Conservation (phyloP, 2,797 vertebrate genomes). For the Nannoperca obscura region DNA sequence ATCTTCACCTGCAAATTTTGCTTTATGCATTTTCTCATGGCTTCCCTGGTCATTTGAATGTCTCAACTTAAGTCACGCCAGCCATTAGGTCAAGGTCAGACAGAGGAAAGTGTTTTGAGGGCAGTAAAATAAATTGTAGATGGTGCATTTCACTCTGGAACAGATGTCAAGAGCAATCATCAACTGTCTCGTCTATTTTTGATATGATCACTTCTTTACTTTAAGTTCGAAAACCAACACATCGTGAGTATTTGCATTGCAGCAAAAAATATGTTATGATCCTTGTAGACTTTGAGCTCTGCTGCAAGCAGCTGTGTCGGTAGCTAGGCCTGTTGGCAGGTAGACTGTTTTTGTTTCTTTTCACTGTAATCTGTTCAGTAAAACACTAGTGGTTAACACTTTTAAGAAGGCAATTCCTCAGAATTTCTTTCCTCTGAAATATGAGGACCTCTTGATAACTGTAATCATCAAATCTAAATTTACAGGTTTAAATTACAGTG, state of each 20-base stretch:
- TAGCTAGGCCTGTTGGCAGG: background rate
- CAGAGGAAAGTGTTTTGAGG: background rate
- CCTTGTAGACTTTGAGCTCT: background rate
- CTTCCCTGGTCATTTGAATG: conserved; percentile 45
- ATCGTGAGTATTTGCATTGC: conserved; percentile 17
- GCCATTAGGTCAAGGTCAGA: background rate
- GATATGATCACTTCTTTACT: background rate
- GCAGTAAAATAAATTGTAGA: background rate
- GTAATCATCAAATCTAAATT: background rate
- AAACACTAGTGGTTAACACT: background rate
- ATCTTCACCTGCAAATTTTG: background rate
- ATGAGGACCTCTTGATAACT: background rate
- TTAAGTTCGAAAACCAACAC: conserved; percentile 9
- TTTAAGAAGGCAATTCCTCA: background rate
- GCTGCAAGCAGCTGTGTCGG: background rate
- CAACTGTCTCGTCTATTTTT: background rate
- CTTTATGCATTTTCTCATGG: conserved; percentile 35
- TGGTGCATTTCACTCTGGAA: background rate
- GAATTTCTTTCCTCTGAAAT: no score
- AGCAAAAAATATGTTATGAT: background rate
- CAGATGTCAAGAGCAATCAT: background rate
- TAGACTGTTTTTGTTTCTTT: background rate
- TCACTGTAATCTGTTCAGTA: background rate
- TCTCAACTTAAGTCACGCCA: background rate
- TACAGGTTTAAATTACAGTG: background rate